Percentiles rank a stretch among this genome's conserved stretches.
Evolutionary conservation across 2,888 invertebrate species (phyloP).

Genomic region (Megastigmus dorsalis): DNA sequence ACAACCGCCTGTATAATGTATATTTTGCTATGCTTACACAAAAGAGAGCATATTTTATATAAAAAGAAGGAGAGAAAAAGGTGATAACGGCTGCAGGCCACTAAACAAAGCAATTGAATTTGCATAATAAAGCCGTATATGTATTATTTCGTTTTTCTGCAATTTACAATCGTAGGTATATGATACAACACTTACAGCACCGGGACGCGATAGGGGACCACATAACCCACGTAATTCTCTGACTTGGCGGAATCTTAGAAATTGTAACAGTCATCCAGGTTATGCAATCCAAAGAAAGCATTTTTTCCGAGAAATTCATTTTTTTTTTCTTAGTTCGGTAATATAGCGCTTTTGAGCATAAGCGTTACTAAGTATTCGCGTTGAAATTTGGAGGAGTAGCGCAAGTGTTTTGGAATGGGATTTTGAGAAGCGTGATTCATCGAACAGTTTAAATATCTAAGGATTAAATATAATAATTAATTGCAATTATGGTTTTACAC

Average conservation of each 20-base stretch:
- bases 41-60: not conserved
- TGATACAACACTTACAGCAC: too few relatives aligned
- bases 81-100: not conserved
- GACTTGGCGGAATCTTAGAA: not conserved
- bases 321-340: not conserved
- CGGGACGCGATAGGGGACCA: too few relatives aligned
- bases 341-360: too few relatives aligned
- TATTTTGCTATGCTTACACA: not conserved
- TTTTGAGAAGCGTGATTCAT: too few relatives aligned
- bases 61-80: too few relatives aligned
- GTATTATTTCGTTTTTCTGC: not conserved
- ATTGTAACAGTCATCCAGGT: not conserved
- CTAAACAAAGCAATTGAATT: not conserved
- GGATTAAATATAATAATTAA: too few relatives aligned
- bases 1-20: too few relatives aligned
- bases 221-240: not conserved
- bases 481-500: too few relatives aligned
- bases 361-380: too few relatives aligned
- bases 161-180: not conserved
- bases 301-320: not conserved
- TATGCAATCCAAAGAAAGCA: not conserved
- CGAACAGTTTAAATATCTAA: too few relatives aligned
- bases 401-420: too few relatives aligned
- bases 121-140: constrained; percentile 5
- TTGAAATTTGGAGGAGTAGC: too few relatives aligned